Base-by-base conservation (phyloP, 1,140 invertebrate genomes). In the Scaptomyza montana region DNA sequence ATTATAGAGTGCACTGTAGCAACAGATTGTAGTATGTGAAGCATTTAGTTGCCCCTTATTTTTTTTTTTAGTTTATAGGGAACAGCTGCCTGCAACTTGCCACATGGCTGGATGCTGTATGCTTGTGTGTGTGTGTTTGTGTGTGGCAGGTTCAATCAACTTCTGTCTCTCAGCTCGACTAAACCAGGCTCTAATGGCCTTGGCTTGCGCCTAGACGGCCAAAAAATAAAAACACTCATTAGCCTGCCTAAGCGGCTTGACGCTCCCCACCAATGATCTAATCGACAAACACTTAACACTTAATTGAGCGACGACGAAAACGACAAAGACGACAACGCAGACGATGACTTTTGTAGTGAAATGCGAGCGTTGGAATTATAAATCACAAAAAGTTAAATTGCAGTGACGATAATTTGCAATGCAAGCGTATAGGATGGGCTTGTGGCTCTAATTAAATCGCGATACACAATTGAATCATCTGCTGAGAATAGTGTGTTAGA, bases 211-310 rank as follows among this genome's bases (percentile, higher is more conserved):
- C 61, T 19, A 53, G 47, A 12, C 39, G 54, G 16, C 65, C 49
- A 56, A 56, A 36, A 36, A 1, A 9, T 1, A 9, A 36, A 36
- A 54, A 65, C 39, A 57, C 57, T 76, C 68, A 78, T 76, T 78
- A 76, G 39, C 73, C 62, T 53, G 57, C 21, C 57, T 76, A 67
- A 76, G 76, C 73, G 67, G 67, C 63, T 72, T 67, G 68, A 76
- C 76, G 62, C 73, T 51, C 75, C 75, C 61, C 72, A 66, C 36
- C 57, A 73, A 78, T 78, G 76, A 78, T 78, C 76, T 78, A 78
- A 78, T 78, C 73, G 62, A 13, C 74, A 57, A 67, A 76, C 76
- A 78, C 76, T 76, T 78, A 76, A 67, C 76, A 78, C 76, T 78
- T 76, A 78, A 76, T 76, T 66, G 62, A 68, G 47, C 39, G 50